Base-by-base conservation (phyloP, 1,140 invertebrate genomes). In the Diorhabda elongata region DNA sequence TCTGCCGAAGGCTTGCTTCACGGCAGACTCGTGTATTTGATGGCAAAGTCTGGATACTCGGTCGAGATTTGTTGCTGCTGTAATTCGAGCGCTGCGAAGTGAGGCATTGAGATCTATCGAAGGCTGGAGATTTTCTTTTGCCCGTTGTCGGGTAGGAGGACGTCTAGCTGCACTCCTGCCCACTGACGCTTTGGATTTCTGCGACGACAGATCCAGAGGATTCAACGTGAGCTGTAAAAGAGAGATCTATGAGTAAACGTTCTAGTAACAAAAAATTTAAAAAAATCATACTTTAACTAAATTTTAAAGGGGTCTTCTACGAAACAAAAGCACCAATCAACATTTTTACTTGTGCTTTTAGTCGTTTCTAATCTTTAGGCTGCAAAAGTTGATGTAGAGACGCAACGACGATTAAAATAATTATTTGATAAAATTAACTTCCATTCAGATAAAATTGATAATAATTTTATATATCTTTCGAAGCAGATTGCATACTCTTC, bases 111-210 rank as follows among this genome's bases (percentile, higher is more conserved):
- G 66, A 60, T 70, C 67, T 42, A 63, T 60, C 8, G 63, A 8
- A 3, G 68, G 52, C 5, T 69, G 64, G 42, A 71, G 45, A 45
- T 77, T 73, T 45, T 78, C 69, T 59, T 65, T 69, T 42, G 66
- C 61, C 42, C 79, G 78, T 61, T 79, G 78, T 65, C 83, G 77
- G 8, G 84, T 80, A 42, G 84, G 83, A 44, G 84, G 84, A 57
- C 84, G 78, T 62, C 83, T 78, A 59, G 77, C 73, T 44, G 80
- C 83, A 72, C 82, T 83, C 67, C 84, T 75, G 65, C 82, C 83
- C 60, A 85, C 80, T 68, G 77, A 83, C 41, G 82, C 84, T 76
- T 81, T 83, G 63, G 81, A 81, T 76, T 84, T 84, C 73, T 84
- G 80, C 58, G 82, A 82, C 45, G 79, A 82, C 42, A 84, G 70